Evolutionary conservation across 2,888 invertebrate species (phyloP).

Genomic region (Vanessa cardui): DNA sequence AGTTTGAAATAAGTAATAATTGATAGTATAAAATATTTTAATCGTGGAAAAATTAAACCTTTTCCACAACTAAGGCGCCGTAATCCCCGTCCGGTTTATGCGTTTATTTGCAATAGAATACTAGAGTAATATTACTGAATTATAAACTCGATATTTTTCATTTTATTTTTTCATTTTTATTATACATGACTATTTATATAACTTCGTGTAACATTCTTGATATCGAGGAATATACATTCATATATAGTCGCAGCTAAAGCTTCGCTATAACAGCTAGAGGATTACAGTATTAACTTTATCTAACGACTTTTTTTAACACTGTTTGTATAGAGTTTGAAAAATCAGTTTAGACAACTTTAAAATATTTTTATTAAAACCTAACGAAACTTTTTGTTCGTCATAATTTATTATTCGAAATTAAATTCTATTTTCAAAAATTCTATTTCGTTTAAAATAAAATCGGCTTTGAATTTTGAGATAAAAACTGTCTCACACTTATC

Average conservation of each 20-base stretch:
- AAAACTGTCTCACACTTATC: constrained; percentile 48
- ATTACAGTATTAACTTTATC: neutral
- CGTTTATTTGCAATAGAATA: no score
- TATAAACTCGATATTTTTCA: no score
- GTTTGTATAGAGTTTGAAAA: neutral
- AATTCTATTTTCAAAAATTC: neutral
- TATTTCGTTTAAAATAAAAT: neutral
- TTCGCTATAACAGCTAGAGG: constrained; percentile 3
- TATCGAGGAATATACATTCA: neutral
- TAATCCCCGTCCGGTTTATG: no score
- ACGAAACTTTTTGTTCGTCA: neutral
- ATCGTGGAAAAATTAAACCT: no score
- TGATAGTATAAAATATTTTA: no score
- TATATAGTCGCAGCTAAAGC: neutral
- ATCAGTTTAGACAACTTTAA: neutral
- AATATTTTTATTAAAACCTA: no score
- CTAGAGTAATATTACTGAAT: neutral
- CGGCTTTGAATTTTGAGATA: constrained; percentile 29
- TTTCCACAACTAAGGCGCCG: no score
- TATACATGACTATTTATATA: neutral
- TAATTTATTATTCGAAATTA: neutral
- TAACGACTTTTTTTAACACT: neutral
- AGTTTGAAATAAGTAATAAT: no score
- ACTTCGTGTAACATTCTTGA: neutral
- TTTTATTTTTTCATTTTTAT: neutral